Conservation (phyloP, 2,888 invertebrate genomes). For the Polyommatus iphigenia region DNA sequence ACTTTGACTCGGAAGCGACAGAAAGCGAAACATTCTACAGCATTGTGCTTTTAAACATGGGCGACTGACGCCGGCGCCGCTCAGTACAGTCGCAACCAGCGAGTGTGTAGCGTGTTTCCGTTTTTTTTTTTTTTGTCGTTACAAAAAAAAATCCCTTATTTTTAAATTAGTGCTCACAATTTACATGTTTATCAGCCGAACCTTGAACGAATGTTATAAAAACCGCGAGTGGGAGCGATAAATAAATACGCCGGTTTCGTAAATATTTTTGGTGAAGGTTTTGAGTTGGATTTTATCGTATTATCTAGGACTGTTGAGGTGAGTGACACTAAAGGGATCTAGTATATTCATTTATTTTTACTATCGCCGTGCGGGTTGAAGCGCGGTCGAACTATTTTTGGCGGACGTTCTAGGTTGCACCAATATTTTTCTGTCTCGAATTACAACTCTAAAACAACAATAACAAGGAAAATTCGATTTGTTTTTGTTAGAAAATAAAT, state of each 20-base stretch:
- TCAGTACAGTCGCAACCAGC: slow-evolving; percentile 69
- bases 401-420: slow-evolving; percentile 50
- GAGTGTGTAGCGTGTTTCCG: slow-evolving; percentile 61
- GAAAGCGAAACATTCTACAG: slow-evolving; percentile 57
- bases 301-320: slow-evolving; percentile 58
- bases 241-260: slow-evolving; percentile 21
- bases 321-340: slow-evolving; percentile 67
- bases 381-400: slow-evolving; percentile 72
- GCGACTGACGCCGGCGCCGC: slow-evolving; percentile 53
- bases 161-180: slow-evolving; percentile 38
- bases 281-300: slow-evolving; percentile 55
- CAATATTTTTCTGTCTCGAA: slow-evolving; percentile 64
- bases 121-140: slow-evolving; percentile 30
- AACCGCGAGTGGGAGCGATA: slow-evolving; percentile 53
- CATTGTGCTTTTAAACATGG: slow-evolving; percentile 70
- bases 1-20: slow-evolving; percentile 47
- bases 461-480: neutral
- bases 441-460: slow-evolving; percentile 50
- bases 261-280: slow-evolving; percentile 53
- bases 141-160: slow-evolving; percentile 26
- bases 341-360: slow-evolving; percentile 66
- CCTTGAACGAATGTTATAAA: slow-evolving; percentile 46
- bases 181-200: slow-evolving; percentile 39
- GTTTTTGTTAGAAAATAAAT: neutral
- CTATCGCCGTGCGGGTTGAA: slow-evolving; percentile 55